Evolutionary conservation across 2,113 vertebrate genomes (phyloP), one percentile per base, ranked within the genome.

Genomic region (Hippolais icterina): DNA sequence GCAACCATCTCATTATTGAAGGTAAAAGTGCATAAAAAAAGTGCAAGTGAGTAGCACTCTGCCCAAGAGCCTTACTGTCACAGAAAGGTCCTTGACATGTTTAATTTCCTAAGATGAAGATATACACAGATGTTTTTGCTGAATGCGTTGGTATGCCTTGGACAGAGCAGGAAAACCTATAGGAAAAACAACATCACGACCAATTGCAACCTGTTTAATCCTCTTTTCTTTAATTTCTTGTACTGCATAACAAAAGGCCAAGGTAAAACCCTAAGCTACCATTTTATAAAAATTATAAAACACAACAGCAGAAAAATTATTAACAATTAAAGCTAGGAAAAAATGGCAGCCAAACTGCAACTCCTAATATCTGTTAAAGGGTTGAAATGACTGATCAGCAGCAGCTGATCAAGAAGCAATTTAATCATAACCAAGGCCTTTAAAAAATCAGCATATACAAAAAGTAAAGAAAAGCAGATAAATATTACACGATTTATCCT

Each of bases 401-500:
- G 41, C 56, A 86, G 59, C 57, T 76, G 95, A 86, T 96, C 37
- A 44, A 95, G 79, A 94, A 96, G 68, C 24, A 70, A 84, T 79
- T 94, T 60, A 93, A 90, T 76, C 54, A 46, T 68, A 75, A 41
- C 72, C 66, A 71, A 95, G 39, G 57, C 37, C 75, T 90, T 37
- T 41, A 56, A 90, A 89, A 93, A 83, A 95, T 52, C 56, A 70
- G 89, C 42, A 74, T n/a, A 83, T 35, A 41, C 59, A 86, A 95
- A 91, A 97, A 91, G 63, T 46, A 88, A 96, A 95, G 83, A 94
- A 75, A 96, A 97, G 59, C 41, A 87, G 76, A 72, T 50, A 88
- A 93, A 85, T 47, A 57, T 46, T 72, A 52, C 42, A 87, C 96
- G n/a, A 88, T 91, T 84, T 96, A 92, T 95, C 47, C 91, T 92